Conservation (phyloP, 2,113 vertebrate species). For the Lanius collurio region DNA sequence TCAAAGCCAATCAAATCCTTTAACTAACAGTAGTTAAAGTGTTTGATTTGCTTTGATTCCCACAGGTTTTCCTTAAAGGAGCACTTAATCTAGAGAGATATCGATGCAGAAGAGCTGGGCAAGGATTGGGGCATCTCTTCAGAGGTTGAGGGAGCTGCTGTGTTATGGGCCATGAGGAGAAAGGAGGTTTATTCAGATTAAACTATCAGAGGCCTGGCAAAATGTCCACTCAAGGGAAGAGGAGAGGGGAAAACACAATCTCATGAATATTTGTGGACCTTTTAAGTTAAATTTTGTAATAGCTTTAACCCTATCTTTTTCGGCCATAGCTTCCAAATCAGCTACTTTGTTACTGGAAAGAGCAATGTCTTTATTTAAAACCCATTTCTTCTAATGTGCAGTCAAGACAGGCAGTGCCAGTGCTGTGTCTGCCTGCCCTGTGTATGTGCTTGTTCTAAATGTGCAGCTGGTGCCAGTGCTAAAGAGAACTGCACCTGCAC, state of each 20-base stretch:
- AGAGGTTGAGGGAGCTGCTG: neutral
- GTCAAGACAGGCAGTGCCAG: neutral
- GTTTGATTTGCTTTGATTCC: no score
- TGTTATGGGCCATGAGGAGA: accelerated
- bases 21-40: no score
- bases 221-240: neutral
- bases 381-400: neutral
- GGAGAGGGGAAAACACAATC: accelerated
- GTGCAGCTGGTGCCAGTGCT: neutral
- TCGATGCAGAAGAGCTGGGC: accelerated
- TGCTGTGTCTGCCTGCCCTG: neutral
- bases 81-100: neutral
- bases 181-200: neutral
- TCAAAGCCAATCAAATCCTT: no score
- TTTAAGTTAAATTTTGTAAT: neutral
- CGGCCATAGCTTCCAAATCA: neutral
- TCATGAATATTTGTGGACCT: neutral
- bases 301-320: neutral
- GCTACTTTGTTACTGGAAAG: neutral
- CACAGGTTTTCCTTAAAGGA: neutral
- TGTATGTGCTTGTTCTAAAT: neutral
- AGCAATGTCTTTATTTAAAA: neutral
- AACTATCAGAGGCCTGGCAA: neutral
- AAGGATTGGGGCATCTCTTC: neutral
- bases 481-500: neutral